Conservation (phyloP, 2,797 vertebrate species). For the Phoeniculus purpureus region DNA sequence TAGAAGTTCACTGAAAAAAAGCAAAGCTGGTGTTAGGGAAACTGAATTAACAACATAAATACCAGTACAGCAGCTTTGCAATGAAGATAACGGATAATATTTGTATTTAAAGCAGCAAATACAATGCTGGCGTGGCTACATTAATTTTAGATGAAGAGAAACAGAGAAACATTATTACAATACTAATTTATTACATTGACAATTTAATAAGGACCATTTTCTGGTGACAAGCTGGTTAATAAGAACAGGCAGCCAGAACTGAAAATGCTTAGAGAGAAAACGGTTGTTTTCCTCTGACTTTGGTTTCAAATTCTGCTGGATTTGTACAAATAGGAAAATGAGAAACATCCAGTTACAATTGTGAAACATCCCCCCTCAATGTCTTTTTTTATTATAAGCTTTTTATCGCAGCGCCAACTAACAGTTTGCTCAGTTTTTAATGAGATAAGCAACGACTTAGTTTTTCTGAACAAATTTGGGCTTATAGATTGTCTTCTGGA, state of each 20-base stretch:
- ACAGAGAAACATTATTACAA: constrained; percentile 3
- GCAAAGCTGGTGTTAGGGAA: not conserved
- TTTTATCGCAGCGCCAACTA: constrained; percentile 8
- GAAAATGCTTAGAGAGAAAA: constrained; percentile 14
- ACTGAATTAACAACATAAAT: not conserved
- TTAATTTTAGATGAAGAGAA: constrained; percentile 29
- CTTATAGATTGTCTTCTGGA: not conserved
- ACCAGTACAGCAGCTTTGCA: not conserved
- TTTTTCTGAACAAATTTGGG: not conserved
- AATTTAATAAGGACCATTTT: constrained; percentile 55
- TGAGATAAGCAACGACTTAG: not conserved
- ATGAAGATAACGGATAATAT: not conserved
- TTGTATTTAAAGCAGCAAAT: constrained; percentile 25
- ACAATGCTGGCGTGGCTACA: not conserved
- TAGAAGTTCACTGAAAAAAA: not conserved
- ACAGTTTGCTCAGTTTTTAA: constrained; percentile 12
- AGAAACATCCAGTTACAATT: not conserved
- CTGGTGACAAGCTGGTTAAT: constrained; percentile 58
- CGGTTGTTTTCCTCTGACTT: constrained; percentile 17
- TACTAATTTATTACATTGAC: constrained; percentile 50
- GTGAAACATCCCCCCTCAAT: not conserved
- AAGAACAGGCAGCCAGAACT: constrained; percentile 50
- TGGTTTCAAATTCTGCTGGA: constrained; percentile 16
- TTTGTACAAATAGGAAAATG: constrained; percentile 1
- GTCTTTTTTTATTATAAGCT: not conserved